Base-by-base conservation (phyloP, 2,113 vertebrate species). In the Colaptes auratus region DNA sequence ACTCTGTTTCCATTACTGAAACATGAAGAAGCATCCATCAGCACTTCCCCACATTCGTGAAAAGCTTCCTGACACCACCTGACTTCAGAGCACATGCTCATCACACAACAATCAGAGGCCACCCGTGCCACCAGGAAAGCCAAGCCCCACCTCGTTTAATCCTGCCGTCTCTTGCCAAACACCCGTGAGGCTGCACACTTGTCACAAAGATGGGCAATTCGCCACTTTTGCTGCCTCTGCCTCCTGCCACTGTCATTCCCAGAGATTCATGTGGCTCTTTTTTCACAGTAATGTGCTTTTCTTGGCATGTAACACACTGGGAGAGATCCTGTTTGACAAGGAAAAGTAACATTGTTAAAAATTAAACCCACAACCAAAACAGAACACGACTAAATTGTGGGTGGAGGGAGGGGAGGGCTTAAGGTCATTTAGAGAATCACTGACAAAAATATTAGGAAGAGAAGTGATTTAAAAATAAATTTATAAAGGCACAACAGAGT, bases 141-240 rank as follows among this genome's bases (percentile, higher is more conserved):
- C 69, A 73, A 61, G 2, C 50, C 96, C 96, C 93, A 99, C 99
- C 99, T 98, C 98, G 98, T 97, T 99, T 99, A 97, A 99, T 99
- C 89, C 99, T 98, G 92, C 99, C 99, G 2, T 99, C 99, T 90
- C 99, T 98, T 2, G 99, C 99, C 86, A 99, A 97, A 95, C 99
- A 99, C 95, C 99, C 99, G 1, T 99, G 99, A 20, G 99, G 99
- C 71, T 99, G 99, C 46, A 99, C 99, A 2, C 99, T 99, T 58
- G 99, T 99, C 88, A 99, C 99, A 23, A 99, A 99, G 96, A 99
- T 99, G 31, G 99, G 99, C 96, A 99, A 96, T 69, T 99, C 99
- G 1, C 99, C 99, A 65, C 99, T 99, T 96, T 99, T 99, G 93
- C 99, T 99, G 87, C 99, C 99, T 96, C 99, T 98, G 69, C 99